Base-by-base conservation (phyloP, 2,888 invertebrate genomes). In the Nipponacmea schrenckii region DNA sequence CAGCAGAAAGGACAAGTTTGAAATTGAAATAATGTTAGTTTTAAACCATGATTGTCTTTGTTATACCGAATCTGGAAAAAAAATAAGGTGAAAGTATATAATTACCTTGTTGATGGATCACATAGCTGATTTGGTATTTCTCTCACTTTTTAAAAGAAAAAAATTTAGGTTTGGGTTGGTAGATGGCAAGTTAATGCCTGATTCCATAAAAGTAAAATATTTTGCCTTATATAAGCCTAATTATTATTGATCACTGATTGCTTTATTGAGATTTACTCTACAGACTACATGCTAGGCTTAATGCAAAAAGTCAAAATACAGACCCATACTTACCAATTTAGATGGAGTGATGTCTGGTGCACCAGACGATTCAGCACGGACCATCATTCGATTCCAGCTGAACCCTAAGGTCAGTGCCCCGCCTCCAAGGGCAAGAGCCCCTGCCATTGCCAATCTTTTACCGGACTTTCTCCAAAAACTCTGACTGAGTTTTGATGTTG, bases 1-100 rank as follows among this genome's bases (percentile, higher is more conserved):
- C 97, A 97, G 89, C 98, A 98, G 89, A 98, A 98, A 0, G 98
- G 98, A 86, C 98, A 99, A 0, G 97, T 97, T 84, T 97, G 95
- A 87, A 97, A 99, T 91, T 99, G 99, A 87, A 95, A 99, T 24
- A 99, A 90, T 0, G 95, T 94, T 64, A 99, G 89, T 80, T 96
- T 93, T 72, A 87, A 73, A 12, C 84, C 84, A 63, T 78, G 79
- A 50, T 76, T 74, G 70, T 86, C 84, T 27, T 80, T 73, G 69
- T 75, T 70, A 70, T 76, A 67, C 46, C 67, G 70, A 0, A 82
- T 71, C 83, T 83, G 77, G 12, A 75, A 68, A 46, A 50, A 45
- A 27, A 72, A 63, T 10, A 62, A 44, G 26, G 56, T 50, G 1
- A 7, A 10, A 8, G 31, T 31, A 31, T 39, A 7, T 39, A 1